These are phyloP conservation scores for Bruchidius siliquastri DNA, from an alignment of 2,888 invertebrate genomes.

Conservation along the genomic window DNA sequence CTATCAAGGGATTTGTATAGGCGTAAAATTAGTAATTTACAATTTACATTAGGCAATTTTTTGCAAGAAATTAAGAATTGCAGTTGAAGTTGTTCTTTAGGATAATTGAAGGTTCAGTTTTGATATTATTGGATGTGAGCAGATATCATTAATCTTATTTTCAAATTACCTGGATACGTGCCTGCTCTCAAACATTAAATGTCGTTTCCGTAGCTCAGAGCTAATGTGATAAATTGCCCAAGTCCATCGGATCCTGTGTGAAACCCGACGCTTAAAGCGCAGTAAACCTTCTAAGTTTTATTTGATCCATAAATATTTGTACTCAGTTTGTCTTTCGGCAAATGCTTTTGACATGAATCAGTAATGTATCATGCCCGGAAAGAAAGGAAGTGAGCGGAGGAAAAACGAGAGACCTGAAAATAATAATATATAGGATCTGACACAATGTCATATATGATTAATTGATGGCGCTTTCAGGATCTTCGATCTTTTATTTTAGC, in stretches of 20 bases:
- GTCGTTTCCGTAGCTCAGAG: background rate
- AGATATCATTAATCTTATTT: too few species aligned
- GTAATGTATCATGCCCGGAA: conserved; percentile 30
- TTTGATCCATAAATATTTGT: background rate
- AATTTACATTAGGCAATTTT: too few species aligned
- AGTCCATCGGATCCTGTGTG: background rate
- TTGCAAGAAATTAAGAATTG: too few species aligned
- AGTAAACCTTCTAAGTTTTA: background rate
- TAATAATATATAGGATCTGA: conserved; percentile 38
- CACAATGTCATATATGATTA: conserved; percentile 38
- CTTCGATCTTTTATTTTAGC: conserved; percentile 14
- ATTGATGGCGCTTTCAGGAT: conserved; percentile 22
- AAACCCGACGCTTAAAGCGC: background rate
- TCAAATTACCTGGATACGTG: background rate
- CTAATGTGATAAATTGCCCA: background rate
- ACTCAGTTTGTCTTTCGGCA: conserved; percentile 23
- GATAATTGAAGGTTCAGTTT: too few species aligned
- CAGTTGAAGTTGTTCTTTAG: too few species aligned
- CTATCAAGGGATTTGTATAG: too few species aligned
- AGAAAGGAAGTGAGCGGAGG: conserved; percentile 1
- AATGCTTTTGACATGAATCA: conserved; percentile 33
- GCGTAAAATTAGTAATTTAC: too few species aligned
- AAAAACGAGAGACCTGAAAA: conserved; percentile 32
- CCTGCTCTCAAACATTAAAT: background rate
- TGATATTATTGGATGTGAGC: too few species aligned